A percentile compares a stretch with the other conserved stretches of the same genome.
Conservation (phyloP, 2,888 invertebrate species). For the Sarcophaga rosellei region DNA sequence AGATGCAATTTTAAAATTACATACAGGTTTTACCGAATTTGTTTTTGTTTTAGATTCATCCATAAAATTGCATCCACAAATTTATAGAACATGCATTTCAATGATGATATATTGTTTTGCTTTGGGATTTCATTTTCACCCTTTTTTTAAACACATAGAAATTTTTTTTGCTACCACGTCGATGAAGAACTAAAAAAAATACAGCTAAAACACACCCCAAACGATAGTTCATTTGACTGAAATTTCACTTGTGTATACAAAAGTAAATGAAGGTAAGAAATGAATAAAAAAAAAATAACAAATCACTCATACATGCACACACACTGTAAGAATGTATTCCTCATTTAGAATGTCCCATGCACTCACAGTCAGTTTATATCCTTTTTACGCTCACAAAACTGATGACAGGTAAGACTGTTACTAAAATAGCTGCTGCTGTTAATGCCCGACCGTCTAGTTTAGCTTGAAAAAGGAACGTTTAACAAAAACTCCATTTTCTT, state of each 20-base stretch:
- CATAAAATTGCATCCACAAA: no score
- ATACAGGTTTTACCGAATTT: no score
- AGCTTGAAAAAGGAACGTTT: slow-evolving; percentile 8
- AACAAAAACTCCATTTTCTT: slow-evolving; percentile 38
- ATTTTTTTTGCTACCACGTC: no score
- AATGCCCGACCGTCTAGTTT: slow-evolving; percentile 15
- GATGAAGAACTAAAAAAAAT: not conserved
- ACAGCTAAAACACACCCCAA: slow-evolving; percentile 33
- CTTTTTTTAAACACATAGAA: not conserved
- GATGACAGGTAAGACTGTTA: slow-evolving; percentile 25
- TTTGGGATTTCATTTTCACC: not conserved
- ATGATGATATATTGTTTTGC: no score
- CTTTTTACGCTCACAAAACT: slow-evolving; percentile 20
- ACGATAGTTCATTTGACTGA: slow-evolving; percentile 34
- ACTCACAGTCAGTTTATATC: not conserved
- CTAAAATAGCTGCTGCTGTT: not conserved
- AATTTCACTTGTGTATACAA: slow-evolving; percentile 24
- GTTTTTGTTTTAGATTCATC: no score
- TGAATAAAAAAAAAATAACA: not conserved
- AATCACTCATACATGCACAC: not conserved
- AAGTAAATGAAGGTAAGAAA: not conserved
- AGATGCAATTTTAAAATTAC: no score
- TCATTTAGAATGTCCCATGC: slow-evolving; percentile 27
- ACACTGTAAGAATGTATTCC: slow-evolving; percentile 7
- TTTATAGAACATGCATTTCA: no score